phyloP scores from a whole-genome alignment of 2,113 vertebrate genomes.

The Nettapus auritus region DNA sequence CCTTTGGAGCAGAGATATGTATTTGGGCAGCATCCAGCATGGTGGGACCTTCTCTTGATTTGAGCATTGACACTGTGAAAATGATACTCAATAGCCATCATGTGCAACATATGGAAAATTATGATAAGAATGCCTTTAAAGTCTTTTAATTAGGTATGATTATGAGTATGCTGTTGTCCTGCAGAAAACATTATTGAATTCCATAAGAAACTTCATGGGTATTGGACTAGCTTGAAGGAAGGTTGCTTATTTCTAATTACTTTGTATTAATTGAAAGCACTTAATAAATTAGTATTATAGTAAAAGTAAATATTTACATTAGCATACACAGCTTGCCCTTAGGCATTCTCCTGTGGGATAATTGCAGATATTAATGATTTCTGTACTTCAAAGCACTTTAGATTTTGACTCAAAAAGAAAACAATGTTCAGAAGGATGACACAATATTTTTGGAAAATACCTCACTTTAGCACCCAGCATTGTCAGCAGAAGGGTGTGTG shows the following conservation, averaged over 20 bases:
- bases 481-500: background rate
- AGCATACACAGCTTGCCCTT: background rate
- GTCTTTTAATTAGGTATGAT: background rate
- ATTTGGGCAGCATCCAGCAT: background rate
- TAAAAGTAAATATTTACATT: background rate
- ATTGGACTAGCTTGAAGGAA: background rate
- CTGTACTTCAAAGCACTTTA: background rate
- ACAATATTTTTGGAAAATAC: background rate
- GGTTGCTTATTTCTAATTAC: conserved; percentile 10
- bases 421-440: background rate
- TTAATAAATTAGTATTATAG: background rate
- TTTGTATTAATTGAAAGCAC: background rate
- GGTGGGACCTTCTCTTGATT: background rate
- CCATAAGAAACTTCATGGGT: background rate
- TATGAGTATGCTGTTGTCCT: background rate
- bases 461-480: accelerated
- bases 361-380: background rate
- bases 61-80: background rate
- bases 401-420: background rate
- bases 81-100: background rate
- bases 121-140: conserved; percentile 10
- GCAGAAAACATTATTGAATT: background rate
- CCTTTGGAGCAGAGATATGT: background rate
- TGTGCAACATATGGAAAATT: background rate
- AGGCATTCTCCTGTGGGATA: background rate